Conservation (phyloP, 2,113 vertebrate genomes). For the Marcusenius ussheri region DNA sequence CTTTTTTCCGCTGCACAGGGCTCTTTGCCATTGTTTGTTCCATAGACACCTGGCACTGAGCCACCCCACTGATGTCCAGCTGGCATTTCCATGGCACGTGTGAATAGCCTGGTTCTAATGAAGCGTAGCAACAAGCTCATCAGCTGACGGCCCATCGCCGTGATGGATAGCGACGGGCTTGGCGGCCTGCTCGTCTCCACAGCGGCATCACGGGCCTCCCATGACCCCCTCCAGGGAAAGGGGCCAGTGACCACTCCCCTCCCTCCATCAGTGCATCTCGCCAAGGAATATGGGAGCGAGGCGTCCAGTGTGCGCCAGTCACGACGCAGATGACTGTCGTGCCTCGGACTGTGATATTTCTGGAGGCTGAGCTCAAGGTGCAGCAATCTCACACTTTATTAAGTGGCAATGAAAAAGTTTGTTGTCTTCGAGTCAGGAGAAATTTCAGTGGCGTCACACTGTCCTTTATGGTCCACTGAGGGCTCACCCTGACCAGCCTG, state of each 20-base stretch:
- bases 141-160: background rate
- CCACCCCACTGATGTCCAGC: background rate
- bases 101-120: background rate
- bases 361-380: background rate
- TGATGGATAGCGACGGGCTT: background rate
- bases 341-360: background rate
- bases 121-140: background rate
- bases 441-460: background rate
- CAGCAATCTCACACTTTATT: background rate
- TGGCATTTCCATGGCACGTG: background rate
- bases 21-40: background rate
- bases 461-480: background rate
- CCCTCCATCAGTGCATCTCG: background rate
- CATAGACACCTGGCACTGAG: background rate
- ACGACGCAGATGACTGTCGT: background rate
- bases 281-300: background rate
- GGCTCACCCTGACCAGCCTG: background rate
- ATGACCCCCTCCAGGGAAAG: background rate
- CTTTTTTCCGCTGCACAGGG: background rate
- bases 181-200: background rate
- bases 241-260: no score
- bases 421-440: background rate
- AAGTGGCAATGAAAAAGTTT: background rate
- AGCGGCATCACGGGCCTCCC: background rate
- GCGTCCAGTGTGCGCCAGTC: background rate